Conservation (phyloP, 1,140 invertebrate genomes). For the Thalassaphorura encarpata region DNA sequence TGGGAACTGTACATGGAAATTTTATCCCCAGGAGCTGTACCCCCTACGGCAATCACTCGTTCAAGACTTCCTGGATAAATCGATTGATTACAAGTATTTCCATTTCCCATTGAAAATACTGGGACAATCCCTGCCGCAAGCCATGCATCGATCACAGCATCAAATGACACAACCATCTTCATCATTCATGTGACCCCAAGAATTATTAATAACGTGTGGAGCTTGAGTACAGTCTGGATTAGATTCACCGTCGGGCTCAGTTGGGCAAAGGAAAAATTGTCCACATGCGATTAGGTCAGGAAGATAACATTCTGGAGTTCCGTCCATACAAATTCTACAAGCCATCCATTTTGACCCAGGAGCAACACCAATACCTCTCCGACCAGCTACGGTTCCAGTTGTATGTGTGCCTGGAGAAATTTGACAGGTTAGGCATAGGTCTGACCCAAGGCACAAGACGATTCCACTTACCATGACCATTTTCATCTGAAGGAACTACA, state of each 20-base stretch:
- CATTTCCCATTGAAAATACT: slow-evolving; percentile 13
- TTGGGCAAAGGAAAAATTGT: slow-evolving; percentile 15
- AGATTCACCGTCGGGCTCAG: background rate
- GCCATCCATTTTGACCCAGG: slow-evolving; percentile 17
- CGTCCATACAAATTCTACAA: slow-evolving; percentile 7
- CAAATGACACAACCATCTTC: background rate
- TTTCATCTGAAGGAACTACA: slow-evolving; percentile 7
- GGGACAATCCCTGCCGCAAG: slow-evolving; percentile 6
- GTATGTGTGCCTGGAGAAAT: slow-evolving; percentile 13
- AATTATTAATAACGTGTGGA: slow-evolving; percentile 5
- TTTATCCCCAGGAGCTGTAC: background rate
- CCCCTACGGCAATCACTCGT: slow-evolving; percentile 7
- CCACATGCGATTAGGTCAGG: slow-evolving; percentile 4
- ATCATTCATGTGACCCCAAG: slow-evolving; percentile 3
- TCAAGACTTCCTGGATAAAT: slow-evolving; percentile 7
- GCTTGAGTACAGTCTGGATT: slow-evolving; percentile 1
- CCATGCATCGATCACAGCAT: slow-evolving; percentile 13
- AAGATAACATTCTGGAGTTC: background rate
- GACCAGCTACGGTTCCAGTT: slow-evolving; percentile 9
- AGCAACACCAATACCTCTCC: slow-evolving; percentile 11
- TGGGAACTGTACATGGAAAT: slow-evolving; percentile 1
- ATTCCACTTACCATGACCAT: slow-evolving; percentile 20
- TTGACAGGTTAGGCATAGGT: background rate
- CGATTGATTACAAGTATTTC: slow-evolving; percentile 1
- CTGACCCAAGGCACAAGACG: background rate